These are phyloP conservation scores for Oryctes rhinoceros DNA, from an alignment of 1,140 invertebrate genomes.

Conservation along the genomic window DNA sequence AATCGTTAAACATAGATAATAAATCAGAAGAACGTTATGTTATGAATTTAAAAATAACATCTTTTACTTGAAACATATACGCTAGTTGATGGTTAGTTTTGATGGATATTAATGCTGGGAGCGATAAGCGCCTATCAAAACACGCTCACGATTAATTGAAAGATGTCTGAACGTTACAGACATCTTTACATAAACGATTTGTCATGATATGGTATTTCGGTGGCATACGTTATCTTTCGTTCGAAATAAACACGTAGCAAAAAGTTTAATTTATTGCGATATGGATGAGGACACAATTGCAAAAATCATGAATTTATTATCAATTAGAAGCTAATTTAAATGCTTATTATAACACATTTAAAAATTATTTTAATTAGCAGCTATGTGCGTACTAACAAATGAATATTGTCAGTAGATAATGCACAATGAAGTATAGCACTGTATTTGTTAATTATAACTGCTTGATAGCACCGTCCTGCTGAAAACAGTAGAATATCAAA, in stretches of 20 bases:
- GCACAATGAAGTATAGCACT: too few relatives aligned
- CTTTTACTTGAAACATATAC: background rate
- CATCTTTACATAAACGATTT: background rate
- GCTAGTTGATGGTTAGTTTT: constrained; percentile 2
- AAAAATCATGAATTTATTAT: too few relatives aligned
- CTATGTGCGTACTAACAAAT: too few relatives aligned
- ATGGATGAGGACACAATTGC: too few relatives aligned
- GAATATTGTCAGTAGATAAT: too few relatives aligned
- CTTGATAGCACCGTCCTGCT: too few relatives aligned
- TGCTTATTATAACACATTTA: too few relatives aligned
- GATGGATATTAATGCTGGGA: background rate
- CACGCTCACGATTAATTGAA: constrained; percentile 9
- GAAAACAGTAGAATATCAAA: too few relatives aligned
- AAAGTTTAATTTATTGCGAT: background rate
- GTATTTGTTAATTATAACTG: too few relatives aligned
- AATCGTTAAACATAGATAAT: constrained; percentile 16
- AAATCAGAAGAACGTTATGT: background rate
- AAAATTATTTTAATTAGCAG: too few relatives aligned
- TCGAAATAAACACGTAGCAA: background rate
- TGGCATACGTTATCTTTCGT: background rate
- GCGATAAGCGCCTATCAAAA: constrained; percentile 5
- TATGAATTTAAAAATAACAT: constrained; percentile 6
- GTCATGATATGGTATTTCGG: constrained; percentile 4
- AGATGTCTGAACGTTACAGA: constrained; percentile 5
- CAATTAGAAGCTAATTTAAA: too few relatives aligned